A percentile compares a stretch with the other conserved stretches of the same genome.
Conservation (phyloP, 2,113 vertebrate species). For the Colius striatus region DNA sequence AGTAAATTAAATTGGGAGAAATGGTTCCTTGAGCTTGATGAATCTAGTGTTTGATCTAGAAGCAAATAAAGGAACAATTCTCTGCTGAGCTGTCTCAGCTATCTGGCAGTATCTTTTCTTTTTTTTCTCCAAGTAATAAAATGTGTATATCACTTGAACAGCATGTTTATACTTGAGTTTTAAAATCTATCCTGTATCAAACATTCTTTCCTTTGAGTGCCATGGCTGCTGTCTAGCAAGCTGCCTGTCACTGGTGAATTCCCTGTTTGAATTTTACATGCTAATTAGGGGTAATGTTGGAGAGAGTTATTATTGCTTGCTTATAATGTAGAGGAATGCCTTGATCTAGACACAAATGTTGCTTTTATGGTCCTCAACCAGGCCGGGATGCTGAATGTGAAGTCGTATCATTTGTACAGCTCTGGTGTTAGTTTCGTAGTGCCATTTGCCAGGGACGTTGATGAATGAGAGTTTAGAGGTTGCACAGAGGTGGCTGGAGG, state of each 20-base stretch:
- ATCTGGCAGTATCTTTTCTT: background rate
- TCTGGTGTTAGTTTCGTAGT: background rate
- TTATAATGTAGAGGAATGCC: background rate
- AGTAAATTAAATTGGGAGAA: background rate
- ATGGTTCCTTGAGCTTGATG: background rate
- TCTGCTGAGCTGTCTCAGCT: conserved; percentile 31
- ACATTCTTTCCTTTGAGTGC: background rate
- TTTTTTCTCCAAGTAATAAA: background rate
- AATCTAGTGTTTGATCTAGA: background rate
- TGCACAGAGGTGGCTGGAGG: background rate
- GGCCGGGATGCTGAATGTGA: background rate
- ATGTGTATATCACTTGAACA: conserved; percentile 20
- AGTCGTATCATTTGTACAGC: background rate
- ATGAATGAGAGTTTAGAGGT: background rate
- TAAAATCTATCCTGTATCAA: background rate
- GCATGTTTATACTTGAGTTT: conserved; percentile 4
- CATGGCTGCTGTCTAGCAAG: conserved; percentile 35
- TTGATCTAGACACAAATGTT: background rate
- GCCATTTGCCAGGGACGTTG: background rate
- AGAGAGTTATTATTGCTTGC: background rate
- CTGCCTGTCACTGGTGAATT: conserved; percentile 17
- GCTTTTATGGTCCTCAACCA: background rate
- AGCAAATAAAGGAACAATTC: background rate
- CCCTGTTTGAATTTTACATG: background rate
- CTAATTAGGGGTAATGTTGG: background rate